Evolutionary conservation across 2,797 vertebrate species (phyloP), one percentile per base, ranked within the genome.

Genomic region (Muscicapa comitata): DNA sequence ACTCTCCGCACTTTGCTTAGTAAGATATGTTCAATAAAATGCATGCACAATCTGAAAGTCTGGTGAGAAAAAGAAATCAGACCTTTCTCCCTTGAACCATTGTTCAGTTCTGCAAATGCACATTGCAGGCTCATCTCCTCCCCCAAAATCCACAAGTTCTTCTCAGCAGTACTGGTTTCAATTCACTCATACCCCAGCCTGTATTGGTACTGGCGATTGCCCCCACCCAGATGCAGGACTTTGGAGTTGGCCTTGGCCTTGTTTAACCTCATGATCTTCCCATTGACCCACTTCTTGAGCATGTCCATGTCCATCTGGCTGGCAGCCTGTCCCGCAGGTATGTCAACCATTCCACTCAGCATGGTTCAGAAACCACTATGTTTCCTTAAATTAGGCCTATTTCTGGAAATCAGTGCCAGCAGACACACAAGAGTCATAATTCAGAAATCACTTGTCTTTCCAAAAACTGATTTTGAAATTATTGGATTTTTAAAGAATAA

Each of bases 131-230:
- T 71, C 31, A 23, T 76, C 31, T 40, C 20, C 47, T 55, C 33
- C 14, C 48, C 10, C 48, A 66, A 13, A 24, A 74, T 6, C 12
- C 5, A 5, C 11, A 58, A 45, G 10, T 4, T 23, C n/a, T 38
- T 81, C 59, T 63, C 63, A 1, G 1, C 6, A 72, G 26, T 23
- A 17, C 7, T 83, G n/a, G 6, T 79, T 20, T 86, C 16, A 62
- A 16, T 42, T 26, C 0, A 0, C 21, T 68, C 12, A 21, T 58
- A 2, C 11, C 1, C 5, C 33, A 23, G 8, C 7, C 9, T 43
- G 7, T 65, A 14, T 19, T 40, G 33, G 23, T 31, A 16, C 33
- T 23, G 15, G 4, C 17, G 7, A 16, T 40, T 10, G 6, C 3
- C 21, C 3, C 25, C 16, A 17, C 6, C 12, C 37, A 55, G 9